These are phyloP conservation scores for Copsychus sechellarum DNA, from an alignment of 2,113 vertebrate genomes.

Conservation along the genomic window DNA sequence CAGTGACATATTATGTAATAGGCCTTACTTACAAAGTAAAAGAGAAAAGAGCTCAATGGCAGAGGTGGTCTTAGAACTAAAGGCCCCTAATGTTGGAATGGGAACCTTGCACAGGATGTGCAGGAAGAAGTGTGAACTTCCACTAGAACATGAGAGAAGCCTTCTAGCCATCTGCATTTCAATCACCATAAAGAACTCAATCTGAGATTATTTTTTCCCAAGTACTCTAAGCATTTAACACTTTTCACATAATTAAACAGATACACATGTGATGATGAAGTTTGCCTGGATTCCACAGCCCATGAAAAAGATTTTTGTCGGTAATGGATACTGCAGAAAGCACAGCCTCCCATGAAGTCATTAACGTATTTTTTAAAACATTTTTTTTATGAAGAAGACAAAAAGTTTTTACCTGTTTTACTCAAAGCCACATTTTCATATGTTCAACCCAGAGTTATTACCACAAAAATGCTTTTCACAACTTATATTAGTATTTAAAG, in stretches of 20 bases:
- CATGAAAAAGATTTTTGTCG: not conserved
- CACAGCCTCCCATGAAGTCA: not conserved
- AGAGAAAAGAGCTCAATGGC: not conserved
- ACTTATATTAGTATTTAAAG: not conserved
- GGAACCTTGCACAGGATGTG: accelerated
- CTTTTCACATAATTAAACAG: not conserved
- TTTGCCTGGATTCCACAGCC: not conserved
- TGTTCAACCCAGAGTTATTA: not conserved
- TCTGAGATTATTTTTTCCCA: not conserved
- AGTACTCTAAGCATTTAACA: not conserved
- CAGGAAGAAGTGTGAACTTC: not conserved
- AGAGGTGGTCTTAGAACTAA: not conserved
- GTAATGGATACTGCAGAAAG: not conserved
- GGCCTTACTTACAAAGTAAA: not conserved
- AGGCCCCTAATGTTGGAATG: not conserved
- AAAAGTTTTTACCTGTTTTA: not conserved
- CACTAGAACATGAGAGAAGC: not conserved
- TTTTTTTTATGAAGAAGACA: not conserved
- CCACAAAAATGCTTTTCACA: not conserved
- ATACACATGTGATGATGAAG: not conserved
- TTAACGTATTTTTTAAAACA: not conserved
- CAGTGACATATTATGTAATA: not conserved
- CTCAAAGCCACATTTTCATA: not conserved
- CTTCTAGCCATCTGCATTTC: not conserved
- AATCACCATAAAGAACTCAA: not conserved